Percentiles rank a stretch among this genome's conserved stretches.
Evolutionary conservation across 2,888 invertebrate genomes (phyloP).

Genomic region (Branchinecta sandiegonensis): DNA sequence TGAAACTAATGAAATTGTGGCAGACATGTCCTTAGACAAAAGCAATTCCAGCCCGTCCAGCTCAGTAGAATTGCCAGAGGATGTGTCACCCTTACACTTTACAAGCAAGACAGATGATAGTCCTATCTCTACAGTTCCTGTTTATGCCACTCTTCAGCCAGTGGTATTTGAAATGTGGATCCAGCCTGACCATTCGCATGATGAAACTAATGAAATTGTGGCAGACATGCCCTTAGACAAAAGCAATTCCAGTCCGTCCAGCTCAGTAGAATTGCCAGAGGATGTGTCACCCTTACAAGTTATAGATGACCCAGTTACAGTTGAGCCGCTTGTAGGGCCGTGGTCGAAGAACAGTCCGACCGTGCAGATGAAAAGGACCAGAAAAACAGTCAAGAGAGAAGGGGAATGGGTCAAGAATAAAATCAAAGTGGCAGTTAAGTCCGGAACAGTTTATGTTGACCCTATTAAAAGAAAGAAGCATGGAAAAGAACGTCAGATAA

Average conservation of each 20-base stretch:
- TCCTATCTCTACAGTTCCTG: too few relatives aligned
- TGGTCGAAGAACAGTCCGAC: not conserved
- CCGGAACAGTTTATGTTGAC: conserved; percentile 14
- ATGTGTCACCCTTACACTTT: too few relatives aligned
- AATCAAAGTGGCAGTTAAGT: not conserved
- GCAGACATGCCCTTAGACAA: too few relatives aligned
- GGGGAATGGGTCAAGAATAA: not conserved
- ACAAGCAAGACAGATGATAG: too few relatives aligned
- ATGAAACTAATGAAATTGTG: too few relatives aligned
- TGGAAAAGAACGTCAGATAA: conserved; percentile 7
- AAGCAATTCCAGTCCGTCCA: too few relatives aligned
- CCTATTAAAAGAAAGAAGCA: conserved; percentile 5
- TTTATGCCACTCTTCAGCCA: too few relatives aligned
- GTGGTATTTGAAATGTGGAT: too few relatives aligned
- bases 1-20: not conserved
- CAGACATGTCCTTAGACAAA: not conserved
- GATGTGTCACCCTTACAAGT: conserved; percentile 12
- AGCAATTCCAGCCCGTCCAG: conserved; percentile 1
- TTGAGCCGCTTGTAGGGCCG: conserved; percentile 4
- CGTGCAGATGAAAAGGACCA: not conserved
- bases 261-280: too few relatives aligned
- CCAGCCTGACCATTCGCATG: too few relatives aligned
- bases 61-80: conserved; percentile 4
- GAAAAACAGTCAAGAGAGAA: conserved; percentile 12
- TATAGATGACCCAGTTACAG: conserved; percentile 4